These are phyloP conservation scores for Nyctalus aviator DNA, from an alignment of 2,797 vertebrate genomes.

Conservation along the genomic window DNA sequence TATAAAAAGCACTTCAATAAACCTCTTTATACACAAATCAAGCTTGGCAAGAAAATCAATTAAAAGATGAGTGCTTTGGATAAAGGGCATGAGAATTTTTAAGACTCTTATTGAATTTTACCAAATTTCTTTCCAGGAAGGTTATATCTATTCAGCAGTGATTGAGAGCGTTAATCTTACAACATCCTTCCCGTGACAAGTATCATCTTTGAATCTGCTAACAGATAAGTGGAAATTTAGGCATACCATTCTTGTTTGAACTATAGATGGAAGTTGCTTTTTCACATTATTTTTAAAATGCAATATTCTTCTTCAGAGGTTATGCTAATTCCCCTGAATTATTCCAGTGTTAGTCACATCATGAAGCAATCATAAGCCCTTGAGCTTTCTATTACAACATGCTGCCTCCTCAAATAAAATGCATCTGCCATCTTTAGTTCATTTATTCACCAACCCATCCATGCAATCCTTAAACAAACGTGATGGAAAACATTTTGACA, in stretches of 20 bases:
- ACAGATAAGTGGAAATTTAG: constrained; percentile 58
- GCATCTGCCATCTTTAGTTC: constrained; percentile 43
- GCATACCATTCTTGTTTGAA: constrained; percentile 54
- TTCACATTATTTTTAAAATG: constrained; percentile 15
- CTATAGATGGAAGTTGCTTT: constrained; percentile 49
- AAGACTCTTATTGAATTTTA: background rate
- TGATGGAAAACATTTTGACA: constrained; percentile 35
- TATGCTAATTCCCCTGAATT: constrained; percentile 57
- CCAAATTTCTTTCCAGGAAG: constrained; percentile 40
- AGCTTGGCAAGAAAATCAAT: constrained; percentile 34
- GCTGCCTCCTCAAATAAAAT: constrained; percentile 40
- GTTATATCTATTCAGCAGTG: constrained; percentile 31
- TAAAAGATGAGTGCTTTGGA: constrained; percentile 29
- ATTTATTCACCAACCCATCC: constrained; percentile 7
- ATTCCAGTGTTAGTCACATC: constrained; percentile 1
- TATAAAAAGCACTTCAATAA: background rate
- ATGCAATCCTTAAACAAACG: constrained; percentile 41
- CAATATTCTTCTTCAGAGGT: constrained; percentile 56
- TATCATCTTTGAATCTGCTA: constrained; percentile 58
- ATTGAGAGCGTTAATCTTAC: constrained; percentile 9
- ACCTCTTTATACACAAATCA: constrained; percentile 10
- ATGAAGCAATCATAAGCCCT: constrained; percentile 18
- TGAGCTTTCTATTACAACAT: constrained; percentile 47
- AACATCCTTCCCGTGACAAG: background rate
- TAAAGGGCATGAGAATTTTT: constrained; percentile 10